These are phyloP conservation scores for Nomada lathburiana DNA, from an alignment of 2,888 invertebrate species.

Conservation along the genomic window DNA sequence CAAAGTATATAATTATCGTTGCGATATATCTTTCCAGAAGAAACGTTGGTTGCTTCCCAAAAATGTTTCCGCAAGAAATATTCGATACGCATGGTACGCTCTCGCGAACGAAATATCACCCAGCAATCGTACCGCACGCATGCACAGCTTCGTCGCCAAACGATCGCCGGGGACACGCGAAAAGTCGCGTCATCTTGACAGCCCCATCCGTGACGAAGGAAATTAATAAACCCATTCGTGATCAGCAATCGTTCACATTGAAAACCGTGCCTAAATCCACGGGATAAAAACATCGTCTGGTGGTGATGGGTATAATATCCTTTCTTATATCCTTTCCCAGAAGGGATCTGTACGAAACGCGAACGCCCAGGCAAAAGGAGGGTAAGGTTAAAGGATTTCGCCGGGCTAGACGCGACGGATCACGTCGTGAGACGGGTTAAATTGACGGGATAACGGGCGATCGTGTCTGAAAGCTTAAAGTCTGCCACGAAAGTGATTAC, in stretches of 20 bases:
- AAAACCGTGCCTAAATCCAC: conserved; percentile 34
- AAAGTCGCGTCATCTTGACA: not conserved
- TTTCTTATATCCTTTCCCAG: conserved; percentile 46
- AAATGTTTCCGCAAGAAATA: no score
- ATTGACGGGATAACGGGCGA: conserved; percentile 71
- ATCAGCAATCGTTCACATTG: conserved; percentile 28
- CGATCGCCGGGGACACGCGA: no score
- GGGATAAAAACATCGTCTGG: conserved; percentile 48
- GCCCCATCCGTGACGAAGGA: not conserved
- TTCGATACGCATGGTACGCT: no score
- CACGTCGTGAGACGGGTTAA: conserved; percentile 66
- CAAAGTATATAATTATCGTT: no score
- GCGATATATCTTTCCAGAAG: no score
- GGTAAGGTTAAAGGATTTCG: conserved; percentile 50
- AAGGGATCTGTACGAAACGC: conserved; percentile 10
- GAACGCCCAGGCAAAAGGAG: conserved; percentile 6
- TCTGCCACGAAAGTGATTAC: conserved; percentile 71
- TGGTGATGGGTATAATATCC: conserved; percentile 51
- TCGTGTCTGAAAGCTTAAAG: conserved; percentile 72
- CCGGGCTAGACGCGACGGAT: conserved; percentile 56
- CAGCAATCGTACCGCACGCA: no score
- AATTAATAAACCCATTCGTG: conserved; percentile 44
- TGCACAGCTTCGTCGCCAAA: no score
- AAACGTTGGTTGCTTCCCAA: no score
- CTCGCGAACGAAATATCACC: no score